Percentiles rank a stretch among this genome's conserved stretches.
Conservation (phyloP, 2,113 vertebrate species). For the Gallinago media region DNA sequence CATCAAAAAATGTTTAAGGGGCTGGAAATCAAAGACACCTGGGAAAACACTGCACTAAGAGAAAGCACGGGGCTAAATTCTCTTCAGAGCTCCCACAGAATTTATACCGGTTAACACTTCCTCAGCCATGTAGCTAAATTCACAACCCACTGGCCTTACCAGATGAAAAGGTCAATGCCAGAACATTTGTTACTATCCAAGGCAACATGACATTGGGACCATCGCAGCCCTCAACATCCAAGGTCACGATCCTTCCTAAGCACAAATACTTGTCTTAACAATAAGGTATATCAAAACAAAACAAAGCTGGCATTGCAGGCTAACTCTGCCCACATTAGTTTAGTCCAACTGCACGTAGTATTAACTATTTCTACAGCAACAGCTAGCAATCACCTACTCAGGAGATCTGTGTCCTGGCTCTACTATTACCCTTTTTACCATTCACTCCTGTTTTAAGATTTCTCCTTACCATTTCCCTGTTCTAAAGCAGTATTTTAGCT, state of each 20-base stretch:
- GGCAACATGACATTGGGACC: not conserved
- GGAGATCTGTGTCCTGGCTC: not conserved
- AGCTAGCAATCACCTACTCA: not conserved
- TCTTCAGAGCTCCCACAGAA: not conserved
- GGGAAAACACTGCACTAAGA: not conserved
- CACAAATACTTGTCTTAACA: not conserved
- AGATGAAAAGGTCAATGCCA: conserved; percentile 28
- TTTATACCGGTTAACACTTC: not conserved
- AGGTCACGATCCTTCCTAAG: not conserved
- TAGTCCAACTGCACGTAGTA: fast-evolving
- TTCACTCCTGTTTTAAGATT: not conserved
- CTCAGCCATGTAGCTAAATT: not conserved
- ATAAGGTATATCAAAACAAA: not conserved
- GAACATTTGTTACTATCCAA: not conserved
- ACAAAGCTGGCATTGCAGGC: not conserved
- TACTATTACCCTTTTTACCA: not conserved
- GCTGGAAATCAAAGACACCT: not conserved
- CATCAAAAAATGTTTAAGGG: not conserved
- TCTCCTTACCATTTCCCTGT: not conserved
- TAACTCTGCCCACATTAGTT: fast-evolving
- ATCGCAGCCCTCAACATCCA: not conserved
- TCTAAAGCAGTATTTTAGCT: not conserved
- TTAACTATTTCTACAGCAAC: not conserved
- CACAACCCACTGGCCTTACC: not conserved
- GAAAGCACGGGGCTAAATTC: not conserved